Percentiles rank a stretch among this genome's conserved stretches.
Evolutionary conservation across 2,113 vertebrate genomes (phyloP).

Genomic region (Pluvianellus socialis): DNA sequence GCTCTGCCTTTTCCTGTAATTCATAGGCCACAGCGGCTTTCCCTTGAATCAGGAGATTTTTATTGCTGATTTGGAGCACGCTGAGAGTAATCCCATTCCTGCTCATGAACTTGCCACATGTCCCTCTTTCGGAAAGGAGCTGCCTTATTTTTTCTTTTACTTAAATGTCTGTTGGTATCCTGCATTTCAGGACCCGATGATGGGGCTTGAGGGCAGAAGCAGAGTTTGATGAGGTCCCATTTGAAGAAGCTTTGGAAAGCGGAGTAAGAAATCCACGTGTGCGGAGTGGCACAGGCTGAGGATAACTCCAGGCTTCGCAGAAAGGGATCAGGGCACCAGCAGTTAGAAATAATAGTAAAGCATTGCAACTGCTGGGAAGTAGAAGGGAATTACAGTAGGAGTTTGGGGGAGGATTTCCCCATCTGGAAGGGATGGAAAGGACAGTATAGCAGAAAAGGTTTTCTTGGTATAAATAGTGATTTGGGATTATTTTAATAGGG

Average conservation of each 20-base stretch:
- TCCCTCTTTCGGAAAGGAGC: slow-evolving; percentile 4
- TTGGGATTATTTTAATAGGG: background rate
- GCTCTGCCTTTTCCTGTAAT: slow-evolving; percentile 63
- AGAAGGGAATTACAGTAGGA: background rate
- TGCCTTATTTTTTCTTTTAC: background rate
- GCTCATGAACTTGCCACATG: slow-evolving; percentile 1
- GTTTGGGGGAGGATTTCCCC: background rate
- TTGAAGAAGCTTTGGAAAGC: background rate
- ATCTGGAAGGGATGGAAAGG: background rate
- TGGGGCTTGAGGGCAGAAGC: background rate
- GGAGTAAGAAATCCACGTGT: accelerated
- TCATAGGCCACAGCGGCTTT: slow-evolving; percentile 39
- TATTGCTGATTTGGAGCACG: background rate
- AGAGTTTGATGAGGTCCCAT: background rate
- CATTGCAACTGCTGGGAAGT: background rate
- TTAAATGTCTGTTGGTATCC: background rate
- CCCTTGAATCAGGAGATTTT: slow-evolving; percentile 56
- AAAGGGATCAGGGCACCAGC: background rate
- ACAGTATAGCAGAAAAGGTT: background rate
- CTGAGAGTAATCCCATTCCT: background rate
- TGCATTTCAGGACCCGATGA: background rate
- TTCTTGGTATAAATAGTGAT: background rate
- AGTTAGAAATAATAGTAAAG: background rate
- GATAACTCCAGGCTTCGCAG: background rate
- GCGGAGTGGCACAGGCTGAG: background rate